These are phyloP conservation scores for Hypolimnas misippus DNA, from an alignment of 2,888 invertebrate genomes.

Conservation along the genomic window DNA sequence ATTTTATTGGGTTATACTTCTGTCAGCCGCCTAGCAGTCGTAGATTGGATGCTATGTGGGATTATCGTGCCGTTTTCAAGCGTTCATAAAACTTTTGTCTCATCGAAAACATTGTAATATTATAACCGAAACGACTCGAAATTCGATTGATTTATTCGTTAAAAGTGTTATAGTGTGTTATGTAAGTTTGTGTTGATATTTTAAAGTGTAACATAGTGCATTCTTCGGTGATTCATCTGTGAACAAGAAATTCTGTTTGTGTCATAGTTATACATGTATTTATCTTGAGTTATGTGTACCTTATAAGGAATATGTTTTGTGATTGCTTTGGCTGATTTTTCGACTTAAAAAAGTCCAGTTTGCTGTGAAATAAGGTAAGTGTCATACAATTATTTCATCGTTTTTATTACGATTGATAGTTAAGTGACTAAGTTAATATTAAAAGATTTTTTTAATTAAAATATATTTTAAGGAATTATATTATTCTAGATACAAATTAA, in stretches of 20 bases:
- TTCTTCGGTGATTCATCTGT: slow-evolving; percentile 80
- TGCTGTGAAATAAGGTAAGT: slow-evolving; percentile 37
- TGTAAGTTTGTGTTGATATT: slow-evolving; percentile 59
- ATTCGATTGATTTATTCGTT: slow-evolving; percentile 53
- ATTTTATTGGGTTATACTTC: slow-evolving; percentile 74
- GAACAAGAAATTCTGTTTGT: slow-evolving; percentile 75
- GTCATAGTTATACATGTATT: slow-evolving; percentile 57
- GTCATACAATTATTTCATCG: neutral
- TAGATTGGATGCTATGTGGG: slow-evolving; percentile 55
- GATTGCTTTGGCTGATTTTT: slow-evolving; percentile 54
- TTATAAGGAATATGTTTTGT: slow-evolving; percentile 57
- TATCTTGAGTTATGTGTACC: slow-evolving; percentile 66
- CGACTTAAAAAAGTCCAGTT: slow-evolving; percentile 36
- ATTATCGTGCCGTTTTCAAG: slow-evolving; percentile 56
- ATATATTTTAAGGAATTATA: too few relatives aligned
- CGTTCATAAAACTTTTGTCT: slow-evolving; percentile 70
- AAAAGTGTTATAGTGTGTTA: slow-evolving; percentile 54
- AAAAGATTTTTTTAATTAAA: neutral
- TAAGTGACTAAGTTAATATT: neutral
- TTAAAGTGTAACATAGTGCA: slow-evolving; percentile 66
- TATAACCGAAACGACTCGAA: slow-evolving; percentile 59
- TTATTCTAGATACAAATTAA: too few relatives aligned
- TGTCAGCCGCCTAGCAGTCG: slow-evolving; percentile 65
- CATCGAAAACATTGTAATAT: slow-evolving; percentile 62
- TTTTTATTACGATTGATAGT: neutral